Evolutionary conservation across 2,113 vertebrate genomes (phyloP).

Genomic region (Eudyptes chrysolophus): DNA sequence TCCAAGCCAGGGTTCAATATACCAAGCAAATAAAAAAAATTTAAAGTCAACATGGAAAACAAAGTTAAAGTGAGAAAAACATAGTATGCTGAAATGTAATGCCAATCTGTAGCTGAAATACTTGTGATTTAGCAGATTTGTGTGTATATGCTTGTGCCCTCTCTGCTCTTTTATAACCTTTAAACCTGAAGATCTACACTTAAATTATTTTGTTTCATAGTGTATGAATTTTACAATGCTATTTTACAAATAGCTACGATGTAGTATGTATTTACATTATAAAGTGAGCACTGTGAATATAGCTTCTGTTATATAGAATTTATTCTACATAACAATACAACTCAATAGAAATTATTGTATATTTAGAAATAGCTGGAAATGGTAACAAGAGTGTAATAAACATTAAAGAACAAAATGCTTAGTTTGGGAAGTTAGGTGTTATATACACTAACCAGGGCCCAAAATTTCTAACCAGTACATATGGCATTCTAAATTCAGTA

Average conservation of each 20-base stretch:
- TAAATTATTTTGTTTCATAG: neutral
- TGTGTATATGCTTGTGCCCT: neutral
- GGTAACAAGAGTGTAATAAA: neutral
- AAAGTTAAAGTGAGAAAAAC: conserved; percentile 56
- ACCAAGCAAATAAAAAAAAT: conserved; percentile 56
- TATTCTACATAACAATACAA: neutral
- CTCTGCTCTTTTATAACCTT: neutral
- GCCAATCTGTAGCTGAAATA: neutral
- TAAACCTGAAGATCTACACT: neutral
- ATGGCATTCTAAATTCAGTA: neutral
- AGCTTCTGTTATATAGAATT: neutral
- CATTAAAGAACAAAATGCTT: neutral
- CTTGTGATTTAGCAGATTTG: conserved; percentile 5
- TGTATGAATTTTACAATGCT: neutral
- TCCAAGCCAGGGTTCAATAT: conserved; percentile 67
- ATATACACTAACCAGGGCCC: neutral
- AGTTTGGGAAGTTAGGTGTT: neutral
- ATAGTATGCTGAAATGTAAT: neutral
- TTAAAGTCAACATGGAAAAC: conserved; percentile 55
- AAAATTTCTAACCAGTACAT: neutral
- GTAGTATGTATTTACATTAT: neutral
- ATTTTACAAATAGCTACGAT: neutral
- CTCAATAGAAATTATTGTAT: neutral
- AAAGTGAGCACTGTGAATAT: neutral
- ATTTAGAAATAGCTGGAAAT: conserved; percentile 12